Conservation (phyloP, 2,888 invertebrate species). For the Malthinus flaveolus region DNA sequence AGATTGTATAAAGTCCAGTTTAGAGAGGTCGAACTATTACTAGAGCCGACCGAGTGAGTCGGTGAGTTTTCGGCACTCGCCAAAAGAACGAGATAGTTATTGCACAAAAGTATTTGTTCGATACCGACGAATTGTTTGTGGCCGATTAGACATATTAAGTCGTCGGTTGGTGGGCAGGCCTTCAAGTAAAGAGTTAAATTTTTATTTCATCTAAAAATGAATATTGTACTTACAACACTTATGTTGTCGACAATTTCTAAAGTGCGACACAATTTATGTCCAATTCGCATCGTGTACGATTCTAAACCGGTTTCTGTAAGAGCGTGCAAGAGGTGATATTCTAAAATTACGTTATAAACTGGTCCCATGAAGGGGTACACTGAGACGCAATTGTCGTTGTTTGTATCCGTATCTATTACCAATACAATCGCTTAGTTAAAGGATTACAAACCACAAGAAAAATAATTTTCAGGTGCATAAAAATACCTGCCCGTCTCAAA, state of each 20-base stretch:
- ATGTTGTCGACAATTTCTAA: slow-evolving; percentile 55
- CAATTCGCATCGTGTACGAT: slow-evolving; percentile 70
- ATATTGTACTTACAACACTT: slow-evolving; percentile 48
- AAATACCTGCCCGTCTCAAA: no score
- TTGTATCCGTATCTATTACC: slow-evolving; percentile 36
- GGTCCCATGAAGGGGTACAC: slow-evolving; percentile 74
- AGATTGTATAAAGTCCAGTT: slow-evolving; percentile 76
- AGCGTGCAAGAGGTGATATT: slow-evolving; percentile 71
- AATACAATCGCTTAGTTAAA: no score
- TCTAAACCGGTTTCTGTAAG: slow-evolving; percentile 76
- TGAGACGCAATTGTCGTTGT: slow-evolving; percentile 60
- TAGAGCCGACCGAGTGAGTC: slow-evolving; percentile 53
- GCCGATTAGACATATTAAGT: slow-evolving; percentile 69
- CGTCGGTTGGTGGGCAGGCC: slow-evolving; percentile 61
- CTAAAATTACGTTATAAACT: slow-evolving; percentile 67
- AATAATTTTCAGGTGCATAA: no score
- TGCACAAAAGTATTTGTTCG: slow-evolving; percentile 57
- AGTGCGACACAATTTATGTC: slow-evolving; percentile 62
- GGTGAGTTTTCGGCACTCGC: slow-evolving; percentile 63
- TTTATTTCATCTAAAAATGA: background rate
- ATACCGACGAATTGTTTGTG: slow-evolving; percentile 69
- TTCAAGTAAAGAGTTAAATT: slow-evolving; percentile 35
- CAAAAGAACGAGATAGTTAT: slow-evolving; percentile 59
- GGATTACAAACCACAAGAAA: no score
- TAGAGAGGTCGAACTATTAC: slow-evolving; percentile 50